Base-by-base conservation (phyloP, 2,113 vertebrate genomes). In the Verasper variegatus region DNA sequence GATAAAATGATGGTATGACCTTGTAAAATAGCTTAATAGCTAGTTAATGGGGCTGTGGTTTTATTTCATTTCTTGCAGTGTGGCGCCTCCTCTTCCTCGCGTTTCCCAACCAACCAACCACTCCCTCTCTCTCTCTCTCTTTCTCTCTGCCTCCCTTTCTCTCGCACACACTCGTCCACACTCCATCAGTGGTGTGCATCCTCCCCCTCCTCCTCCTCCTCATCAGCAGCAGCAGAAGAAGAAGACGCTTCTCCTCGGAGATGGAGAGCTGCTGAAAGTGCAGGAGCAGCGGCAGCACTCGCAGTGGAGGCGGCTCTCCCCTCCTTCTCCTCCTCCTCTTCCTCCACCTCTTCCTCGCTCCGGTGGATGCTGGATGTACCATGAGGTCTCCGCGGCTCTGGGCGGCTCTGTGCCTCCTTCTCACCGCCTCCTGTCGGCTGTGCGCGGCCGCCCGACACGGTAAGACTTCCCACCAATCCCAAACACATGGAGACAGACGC, bases 321-420 rank as follows among this genome's bases (percentile, higher is more conserved):
- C 20, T 47, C 45, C 14, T 10, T 45, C 13, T 17, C 45, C 20
- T 21, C 55, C 13, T 15, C 12, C 61, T 45, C 37, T 4, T 37
- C 26, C 58, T 35, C 27, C 58, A 51, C 21, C 47, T 63, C 51
- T 70, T 55, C 66, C 23, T 78, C 37, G 52, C 69, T 69, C 81
- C 61, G 58, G 70, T 84, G 82, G 82, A 59, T 84, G 71, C 37
- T 80, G 86, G 83, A 84, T 68, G 77, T 72, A 92, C 68, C 85
- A 95, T 94, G 93, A 88, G 71, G 86, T 92, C 90, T 68, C 64
- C 83, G 89, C 91, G 90, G 74, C 86, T 94, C 54, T 86, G 89
- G 90, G 87, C 88, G 18, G 58, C 88, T 73, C 79, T 94, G 66
- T 90, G 90, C 90, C 75, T 93, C 83, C 89, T 94, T 73, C 86